Evolutionary conservation across 2,888 invertebrate genomes (phyloP), one percentile per base, ranked within the genome.

Genomic region (Agelastica alni): DNA sequence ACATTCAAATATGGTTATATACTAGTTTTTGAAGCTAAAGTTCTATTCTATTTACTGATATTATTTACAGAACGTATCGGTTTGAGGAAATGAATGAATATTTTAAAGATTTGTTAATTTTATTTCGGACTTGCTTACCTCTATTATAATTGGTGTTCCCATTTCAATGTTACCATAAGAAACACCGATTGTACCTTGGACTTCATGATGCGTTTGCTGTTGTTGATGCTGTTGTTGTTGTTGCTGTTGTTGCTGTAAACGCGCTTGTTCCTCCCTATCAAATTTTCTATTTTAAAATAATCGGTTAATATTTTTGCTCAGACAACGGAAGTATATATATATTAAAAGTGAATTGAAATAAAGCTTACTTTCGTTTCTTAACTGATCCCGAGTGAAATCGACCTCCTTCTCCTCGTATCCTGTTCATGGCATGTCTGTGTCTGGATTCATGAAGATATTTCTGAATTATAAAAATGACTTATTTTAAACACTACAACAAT

Each of bases 401-500:
- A 3, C 98, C 98, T 10, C 97, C 97, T 79, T 96, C 96, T 1
- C 97, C 97, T 48, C 98, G 85, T 70, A 94, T 90, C 70, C 98
- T 83, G 75, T 97, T 97, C 94, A 98, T 95, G 0, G 98, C 98
- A 75, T 98, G 97, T 59, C 92, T 83, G 77, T 98, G 98, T 36
- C 97, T 81, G 0, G 97, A 97, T 77, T 97, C 97, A 70, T 98
- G 97, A n/a, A 98, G 82, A 75, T 98, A 98, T 89, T 96, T 97
- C 92, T 93, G 79, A 42, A 82, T 13, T 13, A 36, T 36, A 36
- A 12, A 17, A 36, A 36, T n/a, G 14, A 22, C 22, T 4, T 22
- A 22, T 22, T 22, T 22, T 22, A 22, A 7, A 22, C 22, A 22
- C 22, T 4, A 22, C 22, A 22, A 22, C 4, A 22, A 22, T 5